Conservation (phyloP, 2,888 invertebrate genomes). For the Drosophila algonquin region DNA sequence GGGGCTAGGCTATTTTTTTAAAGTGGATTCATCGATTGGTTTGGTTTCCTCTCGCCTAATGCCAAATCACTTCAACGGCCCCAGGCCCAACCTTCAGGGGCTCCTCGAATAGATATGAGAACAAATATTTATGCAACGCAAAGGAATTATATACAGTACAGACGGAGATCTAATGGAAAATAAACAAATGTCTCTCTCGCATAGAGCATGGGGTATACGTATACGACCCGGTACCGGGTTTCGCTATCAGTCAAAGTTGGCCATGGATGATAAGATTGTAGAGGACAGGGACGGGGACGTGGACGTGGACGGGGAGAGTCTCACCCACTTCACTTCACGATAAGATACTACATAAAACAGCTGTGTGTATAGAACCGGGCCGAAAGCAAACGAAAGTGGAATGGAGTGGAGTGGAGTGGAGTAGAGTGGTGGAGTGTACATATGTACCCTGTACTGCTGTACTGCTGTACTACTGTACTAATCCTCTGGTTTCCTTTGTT, state of each 20-base stretch:
- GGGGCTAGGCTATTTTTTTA: constrained; percentile 17
- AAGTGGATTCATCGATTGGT: constrained; percentile 53
- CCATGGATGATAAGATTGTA: constrained; percentile 64
- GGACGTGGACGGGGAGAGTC: not conserved
- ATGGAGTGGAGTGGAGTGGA: constrained; percentile 16
- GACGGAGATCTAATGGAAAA: constrained; percentile 57
- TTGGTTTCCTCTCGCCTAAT: constrained; percentile 44
- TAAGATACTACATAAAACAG: constrained; percentile 70
- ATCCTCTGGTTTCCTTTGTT: no score
- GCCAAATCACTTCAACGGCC: constrained; percentile 24
- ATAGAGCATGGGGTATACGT: constrained; percentile 27
- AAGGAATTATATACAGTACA: constrained; percentile 20
- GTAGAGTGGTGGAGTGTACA: no score
- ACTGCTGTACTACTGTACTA: no score
- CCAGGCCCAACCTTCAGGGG: no score
- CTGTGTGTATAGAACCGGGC: constrained; percentile 63
- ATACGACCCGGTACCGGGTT: constrained; percentile 38
- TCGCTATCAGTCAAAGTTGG: constrained; percentile 68
- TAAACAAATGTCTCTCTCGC: constrained; percentile 55
- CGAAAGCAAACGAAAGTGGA: constrained; percentile 63
- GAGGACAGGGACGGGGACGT: not conserved
- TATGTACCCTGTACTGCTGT: no score
- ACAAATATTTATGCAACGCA: constrained; percentile 13
- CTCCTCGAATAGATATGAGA: constrained; percentile 16
- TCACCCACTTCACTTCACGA: constrained; percentile 43